Percentiles rank a stretch among this genome's conserved stretches.
phyloP scores from a whole-genome alignment of 92 coral and sea anemone species.

The Montipora capitata region DNA sequence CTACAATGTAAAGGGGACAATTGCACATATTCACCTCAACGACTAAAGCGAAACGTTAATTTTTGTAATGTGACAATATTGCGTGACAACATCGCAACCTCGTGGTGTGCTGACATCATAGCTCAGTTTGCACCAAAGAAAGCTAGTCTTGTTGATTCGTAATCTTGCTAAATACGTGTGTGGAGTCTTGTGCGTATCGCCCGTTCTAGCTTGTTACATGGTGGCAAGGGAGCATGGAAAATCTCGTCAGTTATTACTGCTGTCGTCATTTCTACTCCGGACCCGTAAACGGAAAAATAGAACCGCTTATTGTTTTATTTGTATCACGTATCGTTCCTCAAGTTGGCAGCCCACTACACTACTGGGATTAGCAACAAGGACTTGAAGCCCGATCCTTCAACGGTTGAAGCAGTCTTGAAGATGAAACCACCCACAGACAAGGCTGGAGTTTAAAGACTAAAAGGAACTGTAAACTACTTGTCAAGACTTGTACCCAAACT shows the following conservation, averaged over 20 bases:
- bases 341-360: too few species aligned
- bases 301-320: too few species aligned
- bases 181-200: too few species aligned
- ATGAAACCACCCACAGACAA: constrained; percentile 25
- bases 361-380: not conserved
- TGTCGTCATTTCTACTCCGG: not conserved
- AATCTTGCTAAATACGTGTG: too few species aligned
- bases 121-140: too few species aligned
- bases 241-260: not conserved
- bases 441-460: constrained; percentile 23
- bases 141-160: too few species aligned
- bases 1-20: too few species aligned
- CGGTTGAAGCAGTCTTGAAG: constrained; percentile 10
- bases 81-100: too few species aligned
- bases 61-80: not conserved
- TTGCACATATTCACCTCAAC: too few species aligned
- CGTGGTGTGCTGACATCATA: too few species aligned
- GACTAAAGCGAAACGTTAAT: too few species aligned
- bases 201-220: not conserved
- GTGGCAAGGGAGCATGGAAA: not conserved
- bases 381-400: not conserved
- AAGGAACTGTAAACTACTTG: constrained; percentile 25
- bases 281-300: not conserved
- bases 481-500: constrained; percentile 22
- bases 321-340: too few species aligned